Evolutionary conservation across 2,888 invertebrate genomes (phyloP).

Genomic region (Agrochola macilenta): DNA sequence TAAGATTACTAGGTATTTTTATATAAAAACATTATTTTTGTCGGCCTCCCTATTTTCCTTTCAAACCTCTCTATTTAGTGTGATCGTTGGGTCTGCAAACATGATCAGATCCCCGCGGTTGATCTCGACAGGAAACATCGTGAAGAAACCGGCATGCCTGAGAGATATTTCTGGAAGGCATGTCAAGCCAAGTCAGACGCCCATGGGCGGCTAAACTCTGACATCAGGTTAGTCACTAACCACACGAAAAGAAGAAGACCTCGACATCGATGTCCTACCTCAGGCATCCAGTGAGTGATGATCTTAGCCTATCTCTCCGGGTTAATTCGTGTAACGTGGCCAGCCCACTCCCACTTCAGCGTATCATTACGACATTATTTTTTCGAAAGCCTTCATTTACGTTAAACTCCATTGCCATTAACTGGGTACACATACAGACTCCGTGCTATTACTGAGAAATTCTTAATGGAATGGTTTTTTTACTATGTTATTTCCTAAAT

Average conservation of each 20-base stretch:
- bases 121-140: too few relatives aligned
- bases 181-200: too few relatives aligned
- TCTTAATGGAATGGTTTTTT: not conserved
- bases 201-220: too few relatives aligned
- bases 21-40: not conserved
- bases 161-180: too few relatives aligned
- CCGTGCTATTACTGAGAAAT: not conserved
- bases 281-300: not conserved
- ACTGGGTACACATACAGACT: not conserved
- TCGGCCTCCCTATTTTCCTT: accelerated
- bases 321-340: not conserved
- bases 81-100: not conserved
- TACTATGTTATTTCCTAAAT: not conserved
- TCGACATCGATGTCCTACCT: not conserved
- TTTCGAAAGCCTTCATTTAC: not conserved
- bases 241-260: too few relatives aligned
- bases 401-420: not conserved
- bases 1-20: not conserved
- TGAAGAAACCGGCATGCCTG: too few relatives aligned
- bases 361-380: not conserved
- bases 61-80: not conserved
- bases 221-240: too few relatives aligned
- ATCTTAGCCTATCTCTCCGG: not conserved
- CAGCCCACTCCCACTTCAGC: not conserved
- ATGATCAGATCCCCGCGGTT: not conserved